Evolutionary conservation across 2,888 invertebrate genomes (phyloP), one percentile per base, ranked within the genome.

Genomic region (Belgica antarctica): DNA sequence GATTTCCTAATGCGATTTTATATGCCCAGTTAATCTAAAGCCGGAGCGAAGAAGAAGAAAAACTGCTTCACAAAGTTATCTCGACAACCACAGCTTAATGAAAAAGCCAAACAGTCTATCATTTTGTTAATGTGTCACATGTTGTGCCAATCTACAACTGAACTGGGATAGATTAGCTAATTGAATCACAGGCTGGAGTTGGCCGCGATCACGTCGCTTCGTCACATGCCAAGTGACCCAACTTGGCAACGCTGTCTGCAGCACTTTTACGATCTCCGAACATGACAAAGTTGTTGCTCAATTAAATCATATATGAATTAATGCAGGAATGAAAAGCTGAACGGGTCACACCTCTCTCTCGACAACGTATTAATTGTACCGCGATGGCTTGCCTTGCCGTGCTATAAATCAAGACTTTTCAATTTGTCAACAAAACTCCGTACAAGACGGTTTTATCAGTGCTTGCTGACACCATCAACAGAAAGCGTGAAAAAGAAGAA

Each of bases 111-210:
- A 2, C 52, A 19, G 52, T 52, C 52, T 52, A 52, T 22, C 52
- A 52, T 52, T 52, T 52, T 52, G 52, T 22, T 52, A 52, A 41
- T 41, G 41, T 41, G 41, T 41, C 41, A 41, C 41, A 41, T 10
- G 41, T 41, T 41, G 41, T 41, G 41, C 41, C n/a, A n/a, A 41
- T 4, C 41, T 41, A n/a, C n/a, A n/a, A n/a, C n/a, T 31, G 12
- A 5, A 31, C 12, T 8, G 34, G 5, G 12, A 31, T 31, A 12
- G 5, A 12, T 31, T 31, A 12, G 12, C 34, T 31, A 12, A 31
- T 31, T 31, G 34, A 8, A 12, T 31, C 34, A 31, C 34, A n/a
- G n/a, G n/a, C n/a, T n/a, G n/a, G n/a, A n/a, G n/a, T n/a, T n/a
- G n/a, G n/a, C n/a, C n/a, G n/a, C n/a, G n/a, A n/a, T n/a, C n/a